A percentile compares a stretch with the other conserved stretches of the same genome.
phyloP scores from a whole-genome alignment of 2,797 vertebrate genomes.

The Pantherophis alleghaniensis region DNA sequence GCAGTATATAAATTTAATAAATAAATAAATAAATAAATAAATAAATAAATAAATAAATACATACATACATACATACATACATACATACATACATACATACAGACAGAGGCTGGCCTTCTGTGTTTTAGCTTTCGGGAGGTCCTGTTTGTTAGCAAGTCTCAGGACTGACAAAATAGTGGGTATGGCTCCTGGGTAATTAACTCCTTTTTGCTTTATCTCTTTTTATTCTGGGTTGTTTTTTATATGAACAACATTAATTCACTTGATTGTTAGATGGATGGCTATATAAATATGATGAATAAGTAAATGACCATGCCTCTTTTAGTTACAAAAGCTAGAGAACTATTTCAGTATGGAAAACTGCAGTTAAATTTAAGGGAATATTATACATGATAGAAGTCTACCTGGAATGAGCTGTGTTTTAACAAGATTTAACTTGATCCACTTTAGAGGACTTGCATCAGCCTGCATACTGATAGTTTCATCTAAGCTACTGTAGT shows the following conservation, averaged over 20 bases:
- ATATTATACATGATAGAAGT: not conserved
- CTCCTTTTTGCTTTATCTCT: not conserved
- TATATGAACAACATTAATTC: not conserved
- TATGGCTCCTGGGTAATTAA: not conserved
- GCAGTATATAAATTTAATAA: too few species aligned
- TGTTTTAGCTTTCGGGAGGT: not conserved
- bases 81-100: too few species aligned
- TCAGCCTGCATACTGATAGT: not conserved
- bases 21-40: too few species aligned
- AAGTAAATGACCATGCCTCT: not conserved
- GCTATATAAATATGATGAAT: not conserved
- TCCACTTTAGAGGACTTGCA: not conserved
- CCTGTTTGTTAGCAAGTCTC: not conserved
- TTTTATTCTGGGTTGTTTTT: not conserved
- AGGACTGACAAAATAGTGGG: not conserved
- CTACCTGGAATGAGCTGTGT: not conserved
- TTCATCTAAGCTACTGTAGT: not conserved
- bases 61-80: too few species aligned
- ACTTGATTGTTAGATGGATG: not conserved
- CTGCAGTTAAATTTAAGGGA: not conserved
- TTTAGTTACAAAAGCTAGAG: not conserved
- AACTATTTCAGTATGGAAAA: not conserved
- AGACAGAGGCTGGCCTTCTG: not conserved
- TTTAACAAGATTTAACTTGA: not conserved
- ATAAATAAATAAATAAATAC: too few species aligned